Evolutionary conservation across 2,888 invertebrate species (phyloP).

Genomic region (Junonia oenone): DNA sequence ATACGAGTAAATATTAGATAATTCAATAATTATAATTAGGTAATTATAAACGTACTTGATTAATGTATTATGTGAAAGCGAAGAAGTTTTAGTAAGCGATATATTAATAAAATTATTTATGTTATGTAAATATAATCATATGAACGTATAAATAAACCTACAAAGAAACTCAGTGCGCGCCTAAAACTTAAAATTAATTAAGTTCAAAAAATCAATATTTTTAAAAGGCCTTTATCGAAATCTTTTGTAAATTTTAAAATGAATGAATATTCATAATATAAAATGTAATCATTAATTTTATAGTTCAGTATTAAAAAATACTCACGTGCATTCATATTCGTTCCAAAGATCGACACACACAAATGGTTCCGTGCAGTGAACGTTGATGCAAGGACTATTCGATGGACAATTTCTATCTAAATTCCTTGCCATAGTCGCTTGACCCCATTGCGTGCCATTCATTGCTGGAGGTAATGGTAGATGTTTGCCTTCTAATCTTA

Average conservation of each 20-base stretch:
- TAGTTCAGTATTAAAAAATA: slow-evolving; percentile 51
- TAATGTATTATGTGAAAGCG: slow-evolving; percentile 13
- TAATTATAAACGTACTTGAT: slow-evolving; percentile 1
- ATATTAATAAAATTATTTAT: slow-evolving; percentile 16
- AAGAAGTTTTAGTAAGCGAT: slow-evolving; percentile 18
- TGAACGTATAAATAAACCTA: slow-evolving; percentile 10
- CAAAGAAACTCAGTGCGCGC: slow-evolving; percentile 40
- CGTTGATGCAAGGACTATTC: slow-evolving; percentile 96
- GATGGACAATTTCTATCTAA: slow-evolving; percentile 95
- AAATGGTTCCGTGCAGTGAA: slow-evolving; percentile 95
- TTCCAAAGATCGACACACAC: slow-evolving; percentile 99
- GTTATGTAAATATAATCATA: neutral
- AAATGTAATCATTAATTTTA: too few species aligned
- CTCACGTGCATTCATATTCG: slow-evolving; percentile 99
- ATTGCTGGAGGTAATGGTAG: slow-evolving; percentile 95
- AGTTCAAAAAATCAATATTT: slow-evolving; percentile 6
- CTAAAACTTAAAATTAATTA: slow-evolving; percentile 14
- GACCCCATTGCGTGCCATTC: slow-evolving; percentile 97
- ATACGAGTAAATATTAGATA: slow-evolving; percentile 5
- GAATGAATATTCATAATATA: too few species aligned
- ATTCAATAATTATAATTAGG: neutral
- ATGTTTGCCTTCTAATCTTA: slow-evolving; percentile 94
- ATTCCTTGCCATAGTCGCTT: slow-evolving; percentile 95
- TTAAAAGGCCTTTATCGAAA: too few species aligned
- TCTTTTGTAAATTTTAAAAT: neutral